Evolutionary conservation across 2,113 vertebrate genomes (phyloP), one percentile per base, ranked within the genome.

Genomic region (Gymnobelideus leadbeateri): DNA sequence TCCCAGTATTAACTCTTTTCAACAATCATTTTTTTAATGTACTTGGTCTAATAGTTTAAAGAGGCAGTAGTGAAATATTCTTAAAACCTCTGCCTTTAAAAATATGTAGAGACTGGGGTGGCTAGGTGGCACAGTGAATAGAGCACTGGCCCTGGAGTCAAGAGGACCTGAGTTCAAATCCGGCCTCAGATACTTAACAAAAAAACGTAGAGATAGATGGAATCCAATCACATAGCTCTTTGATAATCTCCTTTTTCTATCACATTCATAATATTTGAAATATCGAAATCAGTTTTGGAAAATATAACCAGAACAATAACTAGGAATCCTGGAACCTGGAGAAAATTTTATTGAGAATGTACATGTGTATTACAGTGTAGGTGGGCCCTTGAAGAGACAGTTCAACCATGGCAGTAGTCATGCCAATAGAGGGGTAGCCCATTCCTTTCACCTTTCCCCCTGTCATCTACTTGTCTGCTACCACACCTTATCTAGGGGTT

Each of bases 71-170:
- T 26, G 25, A 16, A 8, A 1, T 61, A 61, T 61, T 28, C 8
- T 7, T 0, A 92, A 51, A 89, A 37, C 3, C n/a, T 14, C 19
- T 68, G 1, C 4, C 31, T 61, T 68, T 68, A 37, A 46, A 77
- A 94, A 90, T 51, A 3, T 25, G 50, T 96, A 96, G 68, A 47
- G 92, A 51, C n/a, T n/a, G n/a, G n/a, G n/a, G n/a, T n/a, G n/a
- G n/a, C n/a, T n/a, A n/a, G n/a, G n/a, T n/a, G n/a, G n/a, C n/a
- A n/a, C n/a, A n/a, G n/a, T n/a, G n/a, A n/a, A n/a, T n/a, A n/a
- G n/a, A n/a, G n/a, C n/a, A n/a, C n/a, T n/a, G n/a, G n/a, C n/a
- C n/a, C n/a, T n/a, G n/a, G n/a, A n/a, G n/a, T n/a, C n/a, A n/a
- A n/a, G n/a, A n/a, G n/a, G n/a, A n/a, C n/a, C n/a, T n/a, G n/a